phyloP scores from a whole-genome alignment of 2,113 vertebrate species.

The Desmodus rotundus region DNA sequence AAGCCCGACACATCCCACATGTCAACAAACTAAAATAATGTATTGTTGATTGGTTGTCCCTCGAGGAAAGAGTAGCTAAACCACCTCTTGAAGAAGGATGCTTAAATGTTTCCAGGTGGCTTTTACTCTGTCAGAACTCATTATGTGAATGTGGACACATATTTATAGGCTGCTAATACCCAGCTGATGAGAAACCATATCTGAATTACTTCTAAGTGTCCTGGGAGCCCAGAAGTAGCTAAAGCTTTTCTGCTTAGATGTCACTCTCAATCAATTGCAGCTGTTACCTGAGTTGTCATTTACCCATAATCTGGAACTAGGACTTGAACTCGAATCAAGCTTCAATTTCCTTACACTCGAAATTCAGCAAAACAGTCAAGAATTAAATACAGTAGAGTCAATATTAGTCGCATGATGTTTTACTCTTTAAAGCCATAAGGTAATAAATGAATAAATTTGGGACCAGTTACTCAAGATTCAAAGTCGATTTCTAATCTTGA shows the following conservation, averaged over 20 bases:
- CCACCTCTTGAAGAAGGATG: background rate
- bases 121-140: constrained; percentile 54
- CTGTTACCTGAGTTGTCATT: background rate
- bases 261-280: constrained; percentile 10
- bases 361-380: background rate
- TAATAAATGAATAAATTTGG: background rate
- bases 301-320: background rate
- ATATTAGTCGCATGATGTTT: background rate
- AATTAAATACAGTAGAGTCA: background rate
- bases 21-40: constrained; percentile 38
- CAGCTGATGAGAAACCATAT: constrained; percentile 27
- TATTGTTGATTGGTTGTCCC: constrained; percentile 10
- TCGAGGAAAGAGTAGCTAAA: constrained; percentile 41
- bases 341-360: background rate
- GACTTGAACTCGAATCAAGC: background rate
- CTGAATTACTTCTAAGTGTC: constrained; percentile 32
- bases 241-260: background rate
- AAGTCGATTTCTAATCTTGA: constrained; percentile 36
- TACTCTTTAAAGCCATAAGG: background rate
- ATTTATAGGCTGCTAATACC: constrained; percentile 46
- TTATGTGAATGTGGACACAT: constrained; percentile 41
- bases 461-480: background rate
- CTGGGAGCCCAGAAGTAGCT: constrained; percentile 38
- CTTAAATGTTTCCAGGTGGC: constrained; percentile 63
- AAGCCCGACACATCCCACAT: constrained; percentile 1